Conservation (phyloP, 2,113 vertebrate genomes). For the Ammodytes marinus region DNA sequence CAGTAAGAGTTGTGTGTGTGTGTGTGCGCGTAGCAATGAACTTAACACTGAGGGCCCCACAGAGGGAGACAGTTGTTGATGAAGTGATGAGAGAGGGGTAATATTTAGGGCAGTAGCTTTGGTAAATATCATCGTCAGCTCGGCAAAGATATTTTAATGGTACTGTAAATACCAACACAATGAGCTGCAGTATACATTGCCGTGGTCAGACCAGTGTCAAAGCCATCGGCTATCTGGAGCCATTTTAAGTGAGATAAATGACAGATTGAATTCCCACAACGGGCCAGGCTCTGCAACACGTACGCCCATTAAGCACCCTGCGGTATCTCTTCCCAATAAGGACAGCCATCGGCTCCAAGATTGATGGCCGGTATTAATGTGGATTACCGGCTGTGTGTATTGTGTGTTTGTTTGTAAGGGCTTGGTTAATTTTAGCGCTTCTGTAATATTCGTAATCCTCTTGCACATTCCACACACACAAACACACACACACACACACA, state of each 20-base stretch:
- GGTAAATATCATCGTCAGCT: not conserved
- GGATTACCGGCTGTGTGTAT: constrained; percentile 32
- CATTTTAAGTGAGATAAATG: constrained; percentile 73
- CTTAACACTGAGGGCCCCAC: constrained; percentile 21
- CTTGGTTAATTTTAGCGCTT: constrained; percentile 42
- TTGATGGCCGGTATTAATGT: constrained; percentile 55
- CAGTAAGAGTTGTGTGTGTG: not conserved
- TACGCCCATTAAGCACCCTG: constrained; percentile 45
- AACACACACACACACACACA: constrained; percentile 4
- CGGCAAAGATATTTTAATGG: not conserved
- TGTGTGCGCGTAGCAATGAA: not conserved
- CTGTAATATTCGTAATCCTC: constrained; percentile 17
- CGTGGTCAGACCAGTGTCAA: constrained; percentile 15
- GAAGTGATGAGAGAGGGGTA: constrained; percentile 12
- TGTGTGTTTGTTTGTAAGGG: constrained; percentile 41
- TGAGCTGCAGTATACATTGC: not conserved
- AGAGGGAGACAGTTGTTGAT: not conserved
- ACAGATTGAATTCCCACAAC: constrained; percentile 66
- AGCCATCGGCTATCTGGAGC: constrained; percentile 25
- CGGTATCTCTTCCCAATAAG: constrained; percentile 59
- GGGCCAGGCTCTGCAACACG: constrained; percentile 26
- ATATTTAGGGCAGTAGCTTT: constrained; percentile 24
- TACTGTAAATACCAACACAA: not conserved
- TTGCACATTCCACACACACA: constrained; percentile 8
- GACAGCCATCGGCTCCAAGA: constrained; percentile 54